Base-by-base conservation (phyloP, 1,140 invertebrate genomes). In the Lerema accius region DNA sequence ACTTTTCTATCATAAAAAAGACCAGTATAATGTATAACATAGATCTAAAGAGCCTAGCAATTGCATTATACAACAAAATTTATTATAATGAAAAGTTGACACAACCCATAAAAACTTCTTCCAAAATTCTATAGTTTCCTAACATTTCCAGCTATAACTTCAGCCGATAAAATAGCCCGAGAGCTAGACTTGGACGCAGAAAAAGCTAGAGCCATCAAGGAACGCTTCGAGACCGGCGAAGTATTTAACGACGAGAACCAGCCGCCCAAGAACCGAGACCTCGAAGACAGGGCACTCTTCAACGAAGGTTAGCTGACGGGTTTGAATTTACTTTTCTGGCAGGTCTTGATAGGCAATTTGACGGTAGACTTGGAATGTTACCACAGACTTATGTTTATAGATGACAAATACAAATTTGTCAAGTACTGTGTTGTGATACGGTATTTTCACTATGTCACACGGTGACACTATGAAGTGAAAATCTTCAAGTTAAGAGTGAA, bases 181-280 rank as follows among this genome's bases (percentile, higher is more conserved):
- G 93, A 93, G 62, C 84, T 93, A 19, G 91, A 91, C 37, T 78
- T 92, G 43, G 92, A 94, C 70, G 91, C 92, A 37, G 94, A 94
- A 60, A 94, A 94, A 65, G 93, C 96, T 0, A 93, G 93, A 58
- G 92, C 93, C 0, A 94, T 97, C 46, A 96, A 96, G 80, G 95
- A 97, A 68, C 93, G 93, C 69, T 98, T 97, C 82, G 97, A 98
- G 86, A 94, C 94, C 62, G 96, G 96, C 0, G 94, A 97, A 72
- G 87, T 93, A 0, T 94, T 92, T 65, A 93, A 93, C 68, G 94
- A 95, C 42, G 92, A 92, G 62, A 91, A 92, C 53, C 93, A 93
- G 82, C 71, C 80, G 39, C 83, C 82, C 0, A 79, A 69, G 59
- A 79, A 80, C 75, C 86, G 89, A 78, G 92, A 95, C 45, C 93